Evolutionary conservation across 1,140 invertebrate genomes (phyloP).

Genomic region (Euglossa dilemma): DNA sequence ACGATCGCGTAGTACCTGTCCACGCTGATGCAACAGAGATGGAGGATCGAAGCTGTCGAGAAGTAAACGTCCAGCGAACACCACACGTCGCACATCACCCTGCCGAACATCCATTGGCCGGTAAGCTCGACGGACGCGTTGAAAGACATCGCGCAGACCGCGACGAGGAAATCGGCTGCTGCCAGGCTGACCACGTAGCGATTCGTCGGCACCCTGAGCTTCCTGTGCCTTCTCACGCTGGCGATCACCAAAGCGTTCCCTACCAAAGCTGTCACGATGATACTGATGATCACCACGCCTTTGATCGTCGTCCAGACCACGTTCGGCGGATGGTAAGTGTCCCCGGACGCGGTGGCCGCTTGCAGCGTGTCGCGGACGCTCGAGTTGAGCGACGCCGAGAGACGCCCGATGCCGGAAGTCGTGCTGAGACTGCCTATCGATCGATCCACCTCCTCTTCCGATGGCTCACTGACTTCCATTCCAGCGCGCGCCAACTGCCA

Average conservation of each 20-base stretch:
- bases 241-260: conserved; percentile 91
- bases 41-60: conserved; percentile 96
- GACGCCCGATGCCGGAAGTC: conserved; percentile 24
- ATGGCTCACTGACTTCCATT: conserved; percentile 74
- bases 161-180: conserved; percentile 95
- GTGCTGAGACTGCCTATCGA: conserved; percentile 41
- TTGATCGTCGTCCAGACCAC: conserved; percentile 78
- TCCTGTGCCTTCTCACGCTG: conserved; percentile 89
- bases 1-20: conserved; percentile 96
- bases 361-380: conserved; percentile 1
- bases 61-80: conserved; percentile 98
- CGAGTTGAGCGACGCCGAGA: conserved; percentile 14
- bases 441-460: conserved; percentile 63
- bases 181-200: conserved; percentile 97
- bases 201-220: conserved; percentile 94
- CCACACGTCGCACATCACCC: conserved; percentile 96
- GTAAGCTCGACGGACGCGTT: conserved; percentile 94
- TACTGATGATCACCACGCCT: conserved; percentile 85
- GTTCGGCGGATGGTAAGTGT: conserved; percentile 24
- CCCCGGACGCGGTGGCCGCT: not conserved
- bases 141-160: conserved; percentile 97
- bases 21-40: conserved; percentile 96
- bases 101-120: conserved; percentile 93
- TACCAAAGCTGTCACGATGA: conserved; percentile 90
- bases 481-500: conserved; percentile 33